phyloP scores from a whole-genome alignment of 2,113 vertebrate genomes.

The Cricetomys ansorgei region DNA sequence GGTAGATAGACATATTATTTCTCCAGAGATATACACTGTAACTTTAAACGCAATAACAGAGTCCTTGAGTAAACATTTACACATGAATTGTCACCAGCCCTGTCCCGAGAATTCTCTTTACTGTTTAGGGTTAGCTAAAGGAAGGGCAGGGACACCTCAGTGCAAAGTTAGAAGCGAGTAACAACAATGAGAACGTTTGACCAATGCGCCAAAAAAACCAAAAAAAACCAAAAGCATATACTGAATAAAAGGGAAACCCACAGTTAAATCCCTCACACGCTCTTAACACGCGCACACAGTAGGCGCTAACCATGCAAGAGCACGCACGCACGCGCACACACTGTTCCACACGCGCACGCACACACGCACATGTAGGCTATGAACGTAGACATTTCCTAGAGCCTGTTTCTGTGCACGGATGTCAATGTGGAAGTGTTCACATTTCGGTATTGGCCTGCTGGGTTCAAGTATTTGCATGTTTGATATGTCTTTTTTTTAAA shows the following conservation, averaged over 20 bases:
- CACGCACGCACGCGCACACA: conserved; percentile 40
- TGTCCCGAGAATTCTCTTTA: conserved; percentile 87
- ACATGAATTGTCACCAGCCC: conserved; percentile 95
- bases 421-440: conserved; percentile 94
- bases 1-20: conserved; percentile 95
- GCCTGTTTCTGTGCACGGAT: conserved; percentile 88
- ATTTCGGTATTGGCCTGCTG: conserved; percentile 96
- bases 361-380: conserved; percentile 82
- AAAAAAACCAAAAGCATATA: conserved; percentile 81
- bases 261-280: conserved; percentile 74
- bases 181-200: conserved; percentile 76
- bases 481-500: conserved; percentile 91
- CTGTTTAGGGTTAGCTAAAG: conserved; percentile 90
- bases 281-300: conserved; percentile 29
- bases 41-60: conserved; percentile 88
- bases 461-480: conserved; percentile 99
- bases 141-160: conserved; percentile 96
- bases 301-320: conserved; percentile 51
- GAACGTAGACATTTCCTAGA: conserved; percentile 84
- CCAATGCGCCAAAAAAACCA: conserved; percentile 86
- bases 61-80: conserved; percentile 99
- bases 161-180: conserved; percentile 97
- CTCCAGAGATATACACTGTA: conserved; percentile 91
- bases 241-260: conserved; percentile 85
- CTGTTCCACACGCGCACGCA: conserved; percentile 56